Percentiles rank a stretch among this genome's conserved stretches.
Evolutionary conservation across 2,113 vertebrate genomes (phyloP).

Genomic region (Otus sunia): DNA sequence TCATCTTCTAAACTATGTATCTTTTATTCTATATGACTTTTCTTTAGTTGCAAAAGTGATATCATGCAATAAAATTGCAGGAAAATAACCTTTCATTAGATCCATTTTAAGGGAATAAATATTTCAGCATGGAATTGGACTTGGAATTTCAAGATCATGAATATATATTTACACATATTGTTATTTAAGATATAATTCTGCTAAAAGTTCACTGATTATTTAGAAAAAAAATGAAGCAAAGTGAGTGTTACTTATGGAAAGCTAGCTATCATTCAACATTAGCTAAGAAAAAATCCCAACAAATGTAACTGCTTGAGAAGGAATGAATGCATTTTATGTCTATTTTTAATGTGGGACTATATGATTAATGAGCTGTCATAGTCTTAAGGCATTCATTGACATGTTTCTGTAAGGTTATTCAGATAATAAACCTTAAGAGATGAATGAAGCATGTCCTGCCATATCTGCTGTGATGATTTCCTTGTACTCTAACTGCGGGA

Average conservation of each 20-base stretch:
- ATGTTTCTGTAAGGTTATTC: neutral
- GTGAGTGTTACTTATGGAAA: neutral
- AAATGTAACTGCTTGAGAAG: neutral
- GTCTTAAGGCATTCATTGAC: slow-evolving; percentile 11
- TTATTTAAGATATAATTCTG: neutral
- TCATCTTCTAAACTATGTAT: neutral
- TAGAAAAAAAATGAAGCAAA: neutral
- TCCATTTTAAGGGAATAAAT: neutral
- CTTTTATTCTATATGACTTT: neutral
- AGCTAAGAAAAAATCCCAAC: neutral
- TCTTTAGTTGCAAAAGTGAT: neutral
- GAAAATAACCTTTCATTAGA: neutral
- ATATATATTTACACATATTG: neutral
- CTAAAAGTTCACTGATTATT: neutral
- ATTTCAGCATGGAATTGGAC: neutral
- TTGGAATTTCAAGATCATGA: neutral
- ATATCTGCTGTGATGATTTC: slow-evolving; percentile 2
- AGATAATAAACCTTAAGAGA: slow-evolving; percentile 35
- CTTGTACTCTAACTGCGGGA: neutral
- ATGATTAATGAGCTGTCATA: slow-evolving; percentile 34
- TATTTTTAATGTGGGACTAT: neutral
- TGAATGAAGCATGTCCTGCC: slow-evolving; percentile 37
- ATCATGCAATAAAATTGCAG: neutral
- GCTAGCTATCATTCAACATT: neutral
- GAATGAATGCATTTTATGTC: neutral